Evolutionary conservation across 2,888 invertebrate species (phyloP).

Genomic region (Pardosa pseudoannulata): DNA sequence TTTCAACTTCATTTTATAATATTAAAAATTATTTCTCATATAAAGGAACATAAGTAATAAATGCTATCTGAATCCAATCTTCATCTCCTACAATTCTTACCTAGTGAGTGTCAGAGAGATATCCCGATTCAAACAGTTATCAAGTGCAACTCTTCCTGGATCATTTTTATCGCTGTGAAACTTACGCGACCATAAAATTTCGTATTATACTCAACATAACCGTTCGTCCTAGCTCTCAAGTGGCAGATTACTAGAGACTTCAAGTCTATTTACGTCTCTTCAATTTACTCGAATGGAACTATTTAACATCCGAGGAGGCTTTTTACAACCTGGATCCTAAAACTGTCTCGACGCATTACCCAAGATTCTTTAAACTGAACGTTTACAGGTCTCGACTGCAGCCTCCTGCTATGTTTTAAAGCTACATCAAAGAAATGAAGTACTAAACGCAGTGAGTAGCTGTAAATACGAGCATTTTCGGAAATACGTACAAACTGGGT

Average conservation of each 20-base stretch:
- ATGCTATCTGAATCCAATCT: too few species aligned
- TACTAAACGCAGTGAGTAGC: conserved; percentile 50
- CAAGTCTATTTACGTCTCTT: conserved; percentile 42
- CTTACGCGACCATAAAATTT: conserved; percentile 43
- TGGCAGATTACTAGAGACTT: conserved; percentile 48
- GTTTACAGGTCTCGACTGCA: conserved; percentile 16
- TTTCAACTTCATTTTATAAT: too few species aligned
- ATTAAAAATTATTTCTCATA: too few species aligned
- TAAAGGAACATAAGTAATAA: too few species aligned
- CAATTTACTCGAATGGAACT: conserved; percentile 56
- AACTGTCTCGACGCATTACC: conserved; percentile 35
- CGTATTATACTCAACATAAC: conserved; percentile 52
- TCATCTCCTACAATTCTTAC: too few species aligned
- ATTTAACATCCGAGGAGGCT: conserved; percentile 36
- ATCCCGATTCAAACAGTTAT: neutral
- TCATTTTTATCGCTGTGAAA: conserved; percentile 23
- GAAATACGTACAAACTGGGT: conserved; percentile 43
- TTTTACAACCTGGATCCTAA: conserved; percentile 27
- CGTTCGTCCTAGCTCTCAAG: conserved; percentile 38
- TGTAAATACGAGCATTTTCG: conserved; percentile 38
- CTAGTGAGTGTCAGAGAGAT: too few species aligned
- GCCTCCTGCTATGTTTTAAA: conserved; percentile 38
- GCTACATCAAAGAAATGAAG: conserved; percentile 52
- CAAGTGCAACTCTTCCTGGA: neutral
- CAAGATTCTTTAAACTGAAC: neutral